A percentile compares a stretch with the other conserved stretches of the same genome.
Conservation (phyloP, 2,797 vertebrate genomes). For the Helostoma temminkii region DNA sequence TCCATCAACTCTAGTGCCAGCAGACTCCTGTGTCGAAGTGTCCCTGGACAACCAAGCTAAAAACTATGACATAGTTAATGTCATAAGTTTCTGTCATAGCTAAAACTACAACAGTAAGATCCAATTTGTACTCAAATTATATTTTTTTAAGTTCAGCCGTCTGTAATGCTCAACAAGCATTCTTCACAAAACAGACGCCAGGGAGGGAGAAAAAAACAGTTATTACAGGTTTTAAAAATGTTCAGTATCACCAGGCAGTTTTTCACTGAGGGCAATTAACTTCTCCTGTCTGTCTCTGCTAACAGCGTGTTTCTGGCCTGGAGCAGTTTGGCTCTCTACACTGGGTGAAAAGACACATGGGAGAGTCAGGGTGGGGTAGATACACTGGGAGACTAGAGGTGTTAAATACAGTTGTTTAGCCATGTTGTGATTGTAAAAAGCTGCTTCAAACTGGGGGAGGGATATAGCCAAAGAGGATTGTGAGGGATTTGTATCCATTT, state of each 20-base stretch:
- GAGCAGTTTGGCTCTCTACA: conserved; percentile 30
- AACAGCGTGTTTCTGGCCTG: conserved; percentile 60
- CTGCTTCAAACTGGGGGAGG: conserved; percentile 16
- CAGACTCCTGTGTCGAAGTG: too few species aligned
- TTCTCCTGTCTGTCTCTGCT: conserved; percentile 14
- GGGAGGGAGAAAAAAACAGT: conserved; percentile 23
- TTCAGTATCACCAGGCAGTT: conserved; percentile 36
- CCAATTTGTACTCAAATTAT: neutral
- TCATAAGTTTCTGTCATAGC: neutral
- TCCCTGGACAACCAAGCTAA: too few species aligned
- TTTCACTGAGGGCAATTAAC: conserved; percentile 37
- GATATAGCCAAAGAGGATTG: conserved; percentile 55
- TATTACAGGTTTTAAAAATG: conserved; percentile 37
- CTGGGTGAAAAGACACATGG: conserved; percentile 52
- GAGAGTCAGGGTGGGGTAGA: conserved; percentile 45
- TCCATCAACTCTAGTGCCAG: too few species aligned
- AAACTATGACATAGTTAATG: too few species aligned
- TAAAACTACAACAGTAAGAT: neutral
- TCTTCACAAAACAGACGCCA: conserved; percentile 18
- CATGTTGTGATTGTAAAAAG: conserved; percentile 51
- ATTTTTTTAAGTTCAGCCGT: conserved; percentile 1
- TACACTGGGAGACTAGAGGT: conserved; percentile 25
- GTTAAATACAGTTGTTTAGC: conserved; percentile 54
- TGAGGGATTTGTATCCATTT: conserved; percentile 69
- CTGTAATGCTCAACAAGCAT: neutral